phyloP scores from a whole-genome alignment of 2,113 vertebrate genomes.

The Neolamprologus longior region DNA sequence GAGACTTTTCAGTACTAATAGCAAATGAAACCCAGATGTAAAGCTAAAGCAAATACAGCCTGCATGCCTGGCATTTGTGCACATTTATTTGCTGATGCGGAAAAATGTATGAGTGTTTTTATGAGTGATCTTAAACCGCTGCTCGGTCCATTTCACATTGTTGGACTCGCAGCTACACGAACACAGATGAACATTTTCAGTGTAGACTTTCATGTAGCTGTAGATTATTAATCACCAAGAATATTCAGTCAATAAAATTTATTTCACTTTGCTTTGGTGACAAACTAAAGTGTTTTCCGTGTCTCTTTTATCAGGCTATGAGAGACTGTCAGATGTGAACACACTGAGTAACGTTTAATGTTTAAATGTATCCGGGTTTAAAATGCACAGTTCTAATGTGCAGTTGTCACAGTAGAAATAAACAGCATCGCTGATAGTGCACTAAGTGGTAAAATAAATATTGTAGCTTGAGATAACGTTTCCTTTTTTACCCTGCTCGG shows the following conservation, averaged over 20 bases:
- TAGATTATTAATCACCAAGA: not conserved
- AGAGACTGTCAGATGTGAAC: not conserved
- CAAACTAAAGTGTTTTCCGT: not conserved
- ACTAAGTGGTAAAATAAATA: not conserved
- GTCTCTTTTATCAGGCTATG: not conserved
- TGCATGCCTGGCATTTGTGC: not conserved
- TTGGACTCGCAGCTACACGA: not conserved
- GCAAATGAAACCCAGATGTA: not conserved
- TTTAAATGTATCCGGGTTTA: not conserved
- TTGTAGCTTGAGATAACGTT: not conserved
- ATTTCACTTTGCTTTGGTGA: not conserved
- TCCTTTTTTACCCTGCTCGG: not conserved
- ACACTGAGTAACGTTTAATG: not conserved
- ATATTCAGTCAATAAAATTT: not conserved
- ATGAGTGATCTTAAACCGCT: accelerated
- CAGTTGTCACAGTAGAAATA: not conserved
- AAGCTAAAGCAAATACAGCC: not conserved
- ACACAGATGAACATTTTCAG: not conserved
- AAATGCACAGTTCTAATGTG: not conserved
- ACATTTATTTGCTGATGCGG: not conserved
- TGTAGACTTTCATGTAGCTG: not conserved
- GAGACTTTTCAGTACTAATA: accelerated
- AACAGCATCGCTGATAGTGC: not conserved
- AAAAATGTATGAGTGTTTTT: accelerated
- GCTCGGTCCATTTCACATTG: not conserved